Conservation (phyloP, 2,797 vertebrate species). For the Notolepis coatsorum region DNA sequence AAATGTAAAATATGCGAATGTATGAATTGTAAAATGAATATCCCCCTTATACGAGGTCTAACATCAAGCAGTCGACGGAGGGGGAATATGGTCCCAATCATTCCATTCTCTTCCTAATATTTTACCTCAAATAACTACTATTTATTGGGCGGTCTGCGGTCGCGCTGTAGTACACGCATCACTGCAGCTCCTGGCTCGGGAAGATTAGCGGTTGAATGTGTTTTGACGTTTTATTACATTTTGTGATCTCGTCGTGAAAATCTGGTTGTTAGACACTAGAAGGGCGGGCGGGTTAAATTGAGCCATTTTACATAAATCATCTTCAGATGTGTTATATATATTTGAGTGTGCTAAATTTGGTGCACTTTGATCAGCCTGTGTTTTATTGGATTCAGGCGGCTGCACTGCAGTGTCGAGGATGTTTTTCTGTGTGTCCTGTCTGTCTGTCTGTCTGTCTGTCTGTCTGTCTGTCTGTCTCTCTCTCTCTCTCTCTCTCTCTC, state of each 20-base stretch:
- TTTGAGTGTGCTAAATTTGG: conserved; percentile 17
- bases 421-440: conserved; percentile 8
- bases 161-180: conserved; percentile 48
- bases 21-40: conserved; percentile 51
- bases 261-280: conserved; percentile 35
- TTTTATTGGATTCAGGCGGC: conserved; percentile 56
- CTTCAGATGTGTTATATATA: conserved; percentile 25
- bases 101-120: conserved; percentile 61
- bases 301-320: conserved; percentile 38
- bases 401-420: conserved; percentile 52
- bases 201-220: conserved; percentile 50
- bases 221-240: conserved; percentile 61
- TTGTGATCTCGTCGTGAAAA: conserved; percentile 40
- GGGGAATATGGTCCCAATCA: conserved; percentile 54
- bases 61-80: conserved; percentile 16
- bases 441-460: background rate
- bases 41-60: conserved; percentile 39
- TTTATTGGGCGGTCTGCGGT: conserved; percentile 38
- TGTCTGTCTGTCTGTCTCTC: conserved; percentile 11
- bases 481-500: background rate
- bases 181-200: conserved; percentile 33
- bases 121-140: conserved; percentile 27
- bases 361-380: conserved; percentile 36
- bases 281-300: conserved; percentile 43
- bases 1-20: conserved; percentile 67